Conservation (phyloP, 2,888 invertebrate species). For the Dryococelus australis region DNA sequence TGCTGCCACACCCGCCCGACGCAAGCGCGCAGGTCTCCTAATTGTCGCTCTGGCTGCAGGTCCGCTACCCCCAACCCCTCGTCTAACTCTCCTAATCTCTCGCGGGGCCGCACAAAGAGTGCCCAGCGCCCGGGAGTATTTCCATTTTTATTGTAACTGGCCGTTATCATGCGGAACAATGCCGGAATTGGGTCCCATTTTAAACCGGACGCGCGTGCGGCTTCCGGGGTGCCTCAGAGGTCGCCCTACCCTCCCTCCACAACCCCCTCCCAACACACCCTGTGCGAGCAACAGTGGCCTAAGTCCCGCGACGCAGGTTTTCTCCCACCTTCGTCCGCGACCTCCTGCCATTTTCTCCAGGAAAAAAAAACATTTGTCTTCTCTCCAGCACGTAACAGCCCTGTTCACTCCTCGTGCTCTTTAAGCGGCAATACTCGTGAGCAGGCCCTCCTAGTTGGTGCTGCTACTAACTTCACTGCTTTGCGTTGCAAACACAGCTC, state of each 20-base stretch:
- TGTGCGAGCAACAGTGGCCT: background rate
- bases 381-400: no score
- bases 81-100: background rate
- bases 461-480: no score
- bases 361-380: no score
- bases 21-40: background rate
- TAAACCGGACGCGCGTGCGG: slow-evolving; percentile 19
- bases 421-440: no score
- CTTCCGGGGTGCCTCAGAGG: background rate
- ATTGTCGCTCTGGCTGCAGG: slow-evolving; percentile 7
- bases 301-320: background rate
- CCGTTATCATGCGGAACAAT: slow-evolving; percentile 43
- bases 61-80: background rate
- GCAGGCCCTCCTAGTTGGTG: no score
- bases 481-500: no score
- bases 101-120: slow-evolving; percentile 36
- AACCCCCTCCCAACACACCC: background rate
- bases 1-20: background rate
- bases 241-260: background rate
- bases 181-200: slow-evolving; percentile 43
- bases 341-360: background rate
- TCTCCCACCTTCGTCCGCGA: background rate
- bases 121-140: slow-evolving; percentile 35
- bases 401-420: no score
- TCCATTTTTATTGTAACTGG: slow-evolving; percentile 42